Base-by-base conservation (phyloP, 2,888 invertebrate species). In the Lasius fuliginosus region DNA sequence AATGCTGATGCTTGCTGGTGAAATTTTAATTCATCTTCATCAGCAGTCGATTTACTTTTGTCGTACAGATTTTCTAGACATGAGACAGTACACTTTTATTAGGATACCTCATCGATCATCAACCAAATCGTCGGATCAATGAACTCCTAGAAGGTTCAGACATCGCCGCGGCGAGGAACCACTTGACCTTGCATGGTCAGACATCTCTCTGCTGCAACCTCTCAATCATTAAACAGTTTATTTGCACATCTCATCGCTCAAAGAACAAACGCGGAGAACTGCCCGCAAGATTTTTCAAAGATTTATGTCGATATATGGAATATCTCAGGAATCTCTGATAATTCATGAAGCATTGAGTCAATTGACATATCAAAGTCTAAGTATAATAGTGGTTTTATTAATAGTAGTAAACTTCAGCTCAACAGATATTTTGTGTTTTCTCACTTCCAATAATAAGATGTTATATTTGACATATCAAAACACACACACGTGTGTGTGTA, bases 171-270 rank as follows among this genome's bases (percentile, higher is more conserved):
- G n/a, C 68, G 42, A 58, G 56, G 68, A 68, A 68, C 77, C 77
- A 77, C 77, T 77, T 77, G 69, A 77, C 77, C 77, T 77, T 77
- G 77, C 77, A 76, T 65, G 65, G 49, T 77, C 77, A 77, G 77
- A 77, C 68, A 68, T 77, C 49, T 53, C 49, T 53, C 46, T 69
- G 58, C 58, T 77, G 77, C 77, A 68, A 69, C 58, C 68, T 77
- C 56, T 30, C 56, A 30, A 77, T 68, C 68, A 69, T 77, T 77
- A 68, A 77, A 77, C 77, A 30, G 58, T 77, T 69, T 69, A 77
- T 77, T 69, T 69, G 27, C 69, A 77, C 69, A 42, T 69, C 77
- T 68, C 40, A 27, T 67, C 18, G 53, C 30, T 56, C 58, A 58
- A 68, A 58, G 58, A 68, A 27, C 67, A 40, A 36, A 49, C 40